Evolutionary conservation across 37 sponge, comb jelly and placozoan species (phyloP), one percentile per base, ranked within the genome.

Genomic region (Chondrosia reniformis): DNA sequence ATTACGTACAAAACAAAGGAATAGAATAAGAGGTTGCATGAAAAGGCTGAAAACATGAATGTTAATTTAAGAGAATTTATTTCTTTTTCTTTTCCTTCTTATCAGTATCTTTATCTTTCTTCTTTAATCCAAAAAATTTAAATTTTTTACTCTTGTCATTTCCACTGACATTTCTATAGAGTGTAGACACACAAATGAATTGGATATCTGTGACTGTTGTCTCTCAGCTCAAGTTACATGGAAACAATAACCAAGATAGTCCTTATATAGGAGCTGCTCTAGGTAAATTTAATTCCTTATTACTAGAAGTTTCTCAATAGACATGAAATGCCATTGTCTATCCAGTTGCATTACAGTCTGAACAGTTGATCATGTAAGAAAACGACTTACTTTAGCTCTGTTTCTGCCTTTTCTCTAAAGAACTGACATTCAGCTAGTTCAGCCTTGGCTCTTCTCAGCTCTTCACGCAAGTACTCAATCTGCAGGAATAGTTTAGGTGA

Each of bases 391-490:
- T 49, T 80, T 9, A 80, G 40, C 6, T 80, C 69, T 30, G 62
- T 44, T 54, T 66, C 54, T 0, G 80, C 80, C 33, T 80, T 45
- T 30, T 80, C 80, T 33, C 55, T 57, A 56, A 32, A 67, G 34
- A 80, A 80, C n/a, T 67, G 63, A 80, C 55, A 33, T 33, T 80
- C 80, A 46, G 80, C 42, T 30, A 80, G 40, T 67, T 42, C 39
- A 37, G 80, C 52, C 22, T 66, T 66, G 21, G 46, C 28, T 22
- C 33, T 57, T 45, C 66, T 36, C 41, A 80, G 46, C 46, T 80
- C 69, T 61, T 65, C 80, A 22, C 80, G 67, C 7, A 80, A 55
- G 49, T 67, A 80, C 31, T 80, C 80, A 30, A 80, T 61, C 80
- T 80, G 33, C 3, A 80, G 6, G 15, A 8, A 31, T n/a, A n/a